Conservation (phyloP, 2,797 vertebrate genomes). For the Pogonophryne albipinna region DNA sequence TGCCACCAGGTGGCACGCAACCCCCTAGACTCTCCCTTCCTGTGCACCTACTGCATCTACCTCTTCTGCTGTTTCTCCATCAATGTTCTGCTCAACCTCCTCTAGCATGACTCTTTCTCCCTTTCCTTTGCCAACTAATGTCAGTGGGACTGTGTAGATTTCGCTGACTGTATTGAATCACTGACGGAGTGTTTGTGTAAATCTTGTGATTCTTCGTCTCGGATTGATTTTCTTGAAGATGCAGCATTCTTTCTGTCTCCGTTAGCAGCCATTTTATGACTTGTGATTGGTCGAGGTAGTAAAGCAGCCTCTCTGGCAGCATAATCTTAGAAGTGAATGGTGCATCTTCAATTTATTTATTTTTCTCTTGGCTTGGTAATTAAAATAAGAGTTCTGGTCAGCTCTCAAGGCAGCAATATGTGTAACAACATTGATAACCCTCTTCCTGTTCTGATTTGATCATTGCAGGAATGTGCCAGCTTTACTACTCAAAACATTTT, state of each 20-base stretch:
- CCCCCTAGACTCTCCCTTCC: constrained; percentile 93
- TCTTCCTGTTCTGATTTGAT: constrained; percentile 3
- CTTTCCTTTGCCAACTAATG: constrained; percentile 48
- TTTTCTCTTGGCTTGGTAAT: constrained; percentile 61
- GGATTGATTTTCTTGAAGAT: constrained; percentile 56
- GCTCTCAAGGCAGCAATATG: constrained; percentile 48
- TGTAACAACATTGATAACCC: constrained; percentile 4
- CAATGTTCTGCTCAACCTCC: constrained; percentile 82
- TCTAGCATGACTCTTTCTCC: constrained; percentile 78
- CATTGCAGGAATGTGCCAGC: background rate
- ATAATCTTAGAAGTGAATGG: constrained; percentile 45
- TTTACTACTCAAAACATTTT: constrained; percentile 3
- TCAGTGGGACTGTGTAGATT: constrained; percentile 50
- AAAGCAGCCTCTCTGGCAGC: constrained; percentile 18
- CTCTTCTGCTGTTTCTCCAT: constrained; percentile 86
- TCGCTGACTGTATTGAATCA: constrained; percentile 49
- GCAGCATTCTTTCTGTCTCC: constrained; percentile 52
- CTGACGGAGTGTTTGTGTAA: constrained; percentile 38
- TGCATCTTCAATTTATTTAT: constrained; percentile 59
- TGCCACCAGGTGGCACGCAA: constrained; percentile 92
- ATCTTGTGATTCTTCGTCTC: constrained; percentile 45
- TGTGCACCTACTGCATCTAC: constrained; percentile 89
- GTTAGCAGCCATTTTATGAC: constrained; percentile 7
- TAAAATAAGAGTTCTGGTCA: constrained; percentile 37
- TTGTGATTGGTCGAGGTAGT: constrained; percentile 32